Evolutionary conservation across 2,113 vertebrate species (phyloP).

Genomic region (Gambusia affinis): DNA sequence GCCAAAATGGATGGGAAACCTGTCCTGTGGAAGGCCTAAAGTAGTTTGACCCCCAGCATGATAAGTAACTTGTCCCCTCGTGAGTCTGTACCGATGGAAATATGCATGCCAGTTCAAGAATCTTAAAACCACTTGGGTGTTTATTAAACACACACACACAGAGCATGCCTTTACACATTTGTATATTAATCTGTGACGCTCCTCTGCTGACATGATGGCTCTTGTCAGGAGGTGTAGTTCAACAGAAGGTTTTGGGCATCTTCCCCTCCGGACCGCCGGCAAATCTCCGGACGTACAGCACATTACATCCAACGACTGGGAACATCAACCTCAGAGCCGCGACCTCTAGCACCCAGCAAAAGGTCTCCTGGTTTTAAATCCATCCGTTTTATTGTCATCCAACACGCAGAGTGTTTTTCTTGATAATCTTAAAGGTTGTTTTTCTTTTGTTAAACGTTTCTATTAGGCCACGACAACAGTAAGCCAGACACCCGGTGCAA

Average conservation of each 20-base stretch:
- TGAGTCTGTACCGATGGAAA: not conserved
- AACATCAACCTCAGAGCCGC: slow-evolving; percentile 92
- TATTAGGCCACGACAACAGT: slow-evolving; percentile 82
- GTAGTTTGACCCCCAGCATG: slow-evolving; percentile 9
- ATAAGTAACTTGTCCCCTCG: not conserved
- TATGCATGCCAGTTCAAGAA: not conserved
- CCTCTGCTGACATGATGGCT: not conserved
- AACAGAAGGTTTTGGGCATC: slow-evolving; percentile 94
- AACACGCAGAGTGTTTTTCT: not conserved
- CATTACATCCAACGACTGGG: slow-evolving; percentile 93
- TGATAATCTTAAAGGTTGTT: not conserved
- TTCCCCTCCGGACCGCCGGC: slow-evolving; percentile 91
- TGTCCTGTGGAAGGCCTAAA: slow-evolving; percentile 5
- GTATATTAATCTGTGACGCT: not conserved
- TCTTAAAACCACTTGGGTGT: not conserved
- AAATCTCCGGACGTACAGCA: slow-evolving; percentile 91
- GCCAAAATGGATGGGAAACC: slow-evolving; percentile 31
- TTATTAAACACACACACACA: not conserved
- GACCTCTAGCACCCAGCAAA: slow-evolving; percentile 81
- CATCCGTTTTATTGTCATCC: not conserved
- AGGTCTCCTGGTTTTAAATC: slow-evolving; percentile 25
- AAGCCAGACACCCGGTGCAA: slow-evolving; percentile 83
- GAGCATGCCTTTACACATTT: slow-evolving; percentile 19
- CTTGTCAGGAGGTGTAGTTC: slow-evolving; percentile 75
- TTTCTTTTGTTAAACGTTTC: not conserved